A percentile compares a stretch with the other conserved stretches of the same genome.
These are phyloP conservation scores for Phortica okadai DNA, from an alignment of 2,888 invertebrate genomes.

Conservation along the genomic window DNA sequence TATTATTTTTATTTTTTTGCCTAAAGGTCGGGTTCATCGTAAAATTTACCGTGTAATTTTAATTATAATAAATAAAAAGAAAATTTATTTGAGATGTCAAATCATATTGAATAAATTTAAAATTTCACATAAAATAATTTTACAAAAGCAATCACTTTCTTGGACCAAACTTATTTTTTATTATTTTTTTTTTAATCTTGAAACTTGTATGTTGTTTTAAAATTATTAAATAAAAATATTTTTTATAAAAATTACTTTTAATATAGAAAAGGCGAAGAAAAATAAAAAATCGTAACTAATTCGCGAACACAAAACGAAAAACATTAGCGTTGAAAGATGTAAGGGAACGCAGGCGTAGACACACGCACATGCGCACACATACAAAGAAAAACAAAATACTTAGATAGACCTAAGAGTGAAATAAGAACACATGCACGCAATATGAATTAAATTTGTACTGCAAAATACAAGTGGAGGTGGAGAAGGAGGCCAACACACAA, in stretches of 20 bases:
- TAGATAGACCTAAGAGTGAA: constrained; percentile 3
- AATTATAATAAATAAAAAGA: too few relatives aligned
- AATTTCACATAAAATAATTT: too few relatives aligned
- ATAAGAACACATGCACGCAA: constrained; percentile 41
- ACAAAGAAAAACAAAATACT: constrained; percentile 28
- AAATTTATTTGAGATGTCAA: too few relatives aligned
- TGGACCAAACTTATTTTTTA: too few relatives aligned
- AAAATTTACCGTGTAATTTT: too few relatives aligned
- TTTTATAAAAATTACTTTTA: constrained; percentile 58
- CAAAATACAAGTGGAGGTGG: constrained; percentile 34
- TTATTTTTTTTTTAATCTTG: too few relatives aligned
- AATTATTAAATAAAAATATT: too few relatives aligned
- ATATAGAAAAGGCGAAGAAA: constrained; percentile 21
- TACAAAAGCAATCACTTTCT: too few relatives aligned
- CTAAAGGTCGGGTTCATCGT: too few relatives aligned
- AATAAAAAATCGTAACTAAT: background rate
- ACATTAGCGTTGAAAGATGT: constrained; percentile 38
- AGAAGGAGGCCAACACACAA: background rate
- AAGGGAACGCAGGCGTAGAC: constrained; percentile 56
- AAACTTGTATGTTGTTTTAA: too few relatives aligned
- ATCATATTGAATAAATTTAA: too few relatives aligned
- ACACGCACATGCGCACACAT: constrained; percentile 39
- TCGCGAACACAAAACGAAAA: background rate
- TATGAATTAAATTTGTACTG: background rate
- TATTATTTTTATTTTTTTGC: background rate